Base-by-base conservation (phyloP, 2,113 vertebrate genomes). In the Mugil cephalus region DNA sequence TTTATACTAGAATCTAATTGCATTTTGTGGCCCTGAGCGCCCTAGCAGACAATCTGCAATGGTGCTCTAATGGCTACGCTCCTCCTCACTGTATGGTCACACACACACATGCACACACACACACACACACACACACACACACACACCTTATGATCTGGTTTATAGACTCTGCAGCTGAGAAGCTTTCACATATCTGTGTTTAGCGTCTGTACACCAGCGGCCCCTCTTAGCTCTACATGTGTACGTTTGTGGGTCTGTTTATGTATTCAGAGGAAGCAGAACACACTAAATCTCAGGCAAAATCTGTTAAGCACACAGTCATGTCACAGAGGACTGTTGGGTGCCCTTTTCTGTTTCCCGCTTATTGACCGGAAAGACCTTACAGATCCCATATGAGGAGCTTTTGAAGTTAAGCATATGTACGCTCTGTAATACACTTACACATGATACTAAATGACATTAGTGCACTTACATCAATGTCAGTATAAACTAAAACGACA, bases 21-120 rank as follows among this genome's bases (percentile, higher is more conserved):
- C 89, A 86, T 92, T 92, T 89, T 87, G 85, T 91, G 79, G 91
- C 92, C 91, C 80, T 66, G 80, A 89, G 92, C 91, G 18, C 80
- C 88, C 88, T 79, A 89, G 69, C 74, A 90, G 88, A 92, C 90
- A 90, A 87, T 90, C 79, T 77, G 75, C 73, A 87, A 77, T 50
- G 54, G 74, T 48, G 73, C 66, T 85, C 81, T 92, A 92, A 90
- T 92, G 85, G 88, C 80, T 60, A 46, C 54, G 60, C 69, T 77
- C 60, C 69, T 77, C 60, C 73, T 79, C 21, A 19, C 52, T 76
- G 65, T 73, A 55, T 40, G 52, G 45, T 61, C 48, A 63, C 54
- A 76, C 24, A 18, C 11, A 64, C 55, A 35, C 13, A 18, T 53
- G 46, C 17, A 35, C 53, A 50, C 58, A 59, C 34, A 50, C 65